Percentiles rank a stretch among this genome's conserved stretches.
phyloP scores from a whole-genome alignment of 2,797 vertebrate genomes.

The Danio kyathit region DNA sequence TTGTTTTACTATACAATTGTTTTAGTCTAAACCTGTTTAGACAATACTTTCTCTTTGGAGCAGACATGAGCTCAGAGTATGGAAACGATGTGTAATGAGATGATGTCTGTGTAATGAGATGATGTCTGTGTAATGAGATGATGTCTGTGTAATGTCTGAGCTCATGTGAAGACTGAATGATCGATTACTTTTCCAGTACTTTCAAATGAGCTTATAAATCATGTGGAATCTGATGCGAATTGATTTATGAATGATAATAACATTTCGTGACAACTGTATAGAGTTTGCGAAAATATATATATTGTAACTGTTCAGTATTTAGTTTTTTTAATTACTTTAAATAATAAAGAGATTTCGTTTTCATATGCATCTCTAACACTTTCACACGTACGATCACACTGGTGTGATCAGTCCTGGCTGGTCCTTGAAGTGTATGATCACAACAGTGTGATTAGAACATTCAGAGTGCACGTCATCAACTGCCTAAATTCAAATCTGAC shows the following conservation, averaged over 20 bases:
- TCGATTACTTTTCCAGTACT: constrained; percentile 15
- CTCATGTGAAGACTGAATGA: constrained; percentile 17
- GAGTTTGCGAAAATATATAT: too few relatives aligned
- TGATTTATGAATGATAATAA: background rate
- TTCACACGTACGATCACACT: too few relatives aligned
- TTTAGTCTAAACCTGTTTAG: background rate
- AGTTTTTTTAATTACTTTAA: too few relatives aligned
- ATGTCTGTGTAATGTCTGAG: constrained; percentile 2
- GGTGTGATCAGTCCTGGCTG: too few relatives aligned
- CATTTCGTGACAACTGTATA: background rate
- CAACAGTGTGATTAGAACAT: too few relatives aligned
- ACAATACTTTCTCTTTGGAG: background rate
- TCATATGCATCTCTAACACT: too few relatives aligned
- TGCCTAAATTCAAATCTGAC: too few relatives aligned
- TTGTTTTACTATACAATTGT: background rate
- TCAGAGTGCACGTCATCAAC: too few relatives aligned
- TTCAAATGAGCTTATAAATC: constrained; percentile 22
- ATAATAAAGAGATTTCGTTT: too few relatives aligned
- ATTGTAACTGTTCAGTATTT: too few relatives aligned
- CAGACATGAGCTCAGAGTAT: background rate
- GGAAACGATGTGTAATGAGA: constrained; percentile 27
- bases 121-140: background rate
- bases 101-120: too few relatives aligned
- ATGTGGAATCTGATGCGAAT: background rate
- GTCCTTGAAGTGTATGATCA: too few relatives aligned